Evolutionary conservation across 1,140 invertebrate genomes (phyloP).

Genomic region (Gerris buenoi): DNA sequence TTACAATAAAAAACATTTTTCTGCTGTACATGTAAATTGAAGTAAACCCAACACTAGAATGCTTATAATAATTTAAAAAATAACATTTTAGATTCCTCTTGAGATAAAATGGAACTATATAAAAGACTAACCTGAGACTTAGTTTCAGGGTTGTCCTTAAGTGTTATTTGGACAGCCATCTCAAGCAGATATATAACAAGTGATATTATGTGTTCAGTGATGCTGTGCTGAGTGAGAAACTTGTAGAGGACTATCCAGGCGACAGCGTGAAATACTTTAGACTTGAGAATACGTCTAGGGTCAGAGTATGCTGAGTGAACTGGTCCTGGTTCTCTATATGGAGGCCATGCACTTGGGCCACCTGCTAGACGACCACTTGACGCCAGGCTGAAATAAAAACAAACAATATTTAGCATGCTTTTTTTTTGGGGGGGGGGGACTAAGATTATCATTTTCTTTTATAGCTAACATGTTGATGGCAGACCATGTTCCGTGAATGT

Average conservation of each 20-base stretch:
- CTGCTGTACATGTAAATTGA: no score
- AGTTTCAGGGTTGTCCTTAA: not conserved
- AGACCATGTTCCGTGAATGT: no score
- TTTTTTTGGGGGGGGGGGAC: no score
- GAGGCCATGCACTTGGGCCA: slow-evolving; percentile 60
- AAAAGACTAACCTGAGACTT: slow-evolving; percentile 1
- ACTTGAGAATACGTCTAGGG: slow-evolving; percentile 50
- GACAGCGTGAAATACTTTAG: slow-evolving; percentile 70
- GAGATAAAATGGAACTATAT: no score
- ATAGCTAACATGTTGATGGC: no score
- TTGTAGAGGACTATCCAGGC: slow-evolving; percentile 71
- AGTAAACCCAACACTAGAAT: no score
- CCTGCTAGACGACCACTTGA: slow-evolving; percentile 44
- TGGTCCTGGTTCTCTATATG: slow-evolving; percentile 53
- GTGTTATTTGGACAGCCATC: slow-evolving; percentile 51
- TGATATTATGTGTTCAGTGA: slow-evolving; percentile 72
- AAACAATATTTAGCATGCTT: no score
- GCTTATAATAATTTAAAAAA: no score
- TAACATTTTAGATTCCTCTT: no score
- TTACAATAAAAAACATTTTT: no score
- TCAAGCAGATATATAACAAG: slow-evolving; percentile 74
- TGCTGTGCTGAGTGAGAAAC: slow-evolving; percentile 53
- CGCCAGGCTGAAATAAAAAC: not conserved
- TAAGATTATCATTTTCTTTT: no score
- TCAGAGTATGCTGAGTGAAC: slow-evolving; percentile 51